phyloP scores from a whole-genome alignment of 2,113 vertebrate genomes.

The Nymphicus hollandicus region DNA sequence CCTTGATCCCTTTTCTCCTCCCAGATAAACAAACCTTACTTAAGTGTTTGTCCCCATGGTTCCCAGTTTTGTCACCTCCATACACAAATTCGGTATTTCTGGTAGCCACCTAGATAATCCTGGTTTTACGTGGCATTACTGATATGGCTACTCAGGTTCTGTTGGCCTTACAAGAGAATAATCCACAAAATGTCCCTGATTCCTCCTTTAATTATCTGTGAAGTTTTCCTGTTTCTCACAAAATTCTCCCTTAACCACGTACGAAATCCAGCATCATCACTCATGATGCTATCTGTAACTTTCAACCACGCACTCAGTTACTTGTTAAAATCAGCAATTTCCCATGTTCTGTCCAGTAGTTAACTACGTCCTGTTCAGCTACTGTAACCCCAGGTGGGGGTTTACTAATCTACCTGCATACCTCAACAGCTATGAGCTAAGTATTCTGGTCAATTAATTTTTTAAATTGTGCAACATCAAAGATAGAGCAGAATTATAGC shows the following conservation, averaged over 20 bases:
- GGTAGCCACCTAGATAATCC: neutral
- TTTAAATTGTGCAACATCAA: neutral
- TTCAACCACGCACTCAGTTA: neutral
- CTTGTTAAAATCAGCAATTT: neutral
- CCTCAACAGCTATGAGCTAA: neutral
- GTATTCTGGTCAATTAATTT: neutral
- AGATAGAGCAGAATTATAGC: neutral
- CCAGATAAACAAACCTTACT: neutral
- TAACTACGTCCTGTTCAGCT: neutral
- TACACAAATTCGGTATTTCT: neutral
- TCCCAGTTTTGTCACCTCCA: neutral
- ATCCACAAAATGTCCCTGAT: neutral
- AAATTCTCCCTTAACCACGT: neutral
- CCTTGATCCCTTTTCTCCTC: neutral
- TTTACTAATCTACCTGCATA: neutral
- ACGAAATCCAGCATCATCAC: neutral
- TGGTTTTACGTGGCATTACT: neutral
- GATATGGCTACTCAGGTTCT: neutral
- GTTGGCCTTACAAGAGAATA: neutral
- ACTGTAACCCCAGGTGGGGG: neutral
- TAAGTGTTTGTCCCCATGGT: neutral
- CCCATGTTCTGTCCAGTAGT: neutral
- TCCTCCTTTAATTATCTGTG: neutral
- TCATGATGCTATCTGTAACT: neutral
- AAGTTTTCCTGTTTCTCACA: neutral